Percentiles rank a stretch among this genome's conserved stretches.
Conservation (phyloP, 2,888 invertebrate species). For the Tuberolachnus salignus region DNA sequence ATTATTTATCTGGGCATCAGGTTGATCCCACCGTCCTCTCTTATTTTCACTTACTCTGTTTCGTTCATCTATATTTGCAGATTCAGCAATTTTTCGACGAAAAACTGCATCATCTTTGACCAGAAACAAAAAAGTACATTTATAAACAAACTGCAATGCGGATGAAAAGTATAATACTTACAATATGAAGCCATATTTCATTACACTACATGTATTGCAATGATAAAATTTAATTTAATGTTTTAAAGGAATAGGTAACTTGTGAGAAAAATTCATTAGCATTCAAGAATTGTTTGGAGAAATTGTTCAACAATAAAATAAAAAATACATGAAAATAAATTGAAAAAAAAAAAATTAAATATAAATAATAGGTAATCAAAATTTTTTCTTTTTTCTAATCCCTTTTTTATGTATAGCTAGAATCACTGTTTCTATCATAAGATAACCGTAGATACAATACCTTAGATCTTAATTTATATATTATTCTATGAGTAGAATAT, state of each 20-base stretch:
- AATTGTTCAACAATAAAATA: not conserved
- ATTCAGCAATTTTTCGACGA: slow-evolving; percentile 41
- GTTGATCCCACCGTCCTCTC: slow-evolving; percentile 52
- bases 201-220: not conserved
- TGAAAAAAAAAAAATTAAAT: not conserved
- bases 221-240: not conserved
- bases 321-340: not conserved
- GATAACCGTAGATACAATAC: no score
- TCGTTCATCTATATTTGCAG: slow-evolving; percentile 20
- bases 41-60: slow-evolving; percentile 39
- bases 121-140: not conserved
- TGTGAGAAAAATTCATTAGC: not conserved
- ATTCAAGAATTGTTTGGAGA: not conserved
- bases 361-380: no score
- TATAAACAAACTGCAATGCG: no score
- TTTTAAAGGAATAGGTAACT: not conserved
- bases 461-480: no score
- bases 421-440: no score
- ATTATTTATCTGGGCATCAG: slow-evolving; percentile 24
- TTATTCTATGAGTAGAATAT: no score
- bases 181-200: slow-evolving; percentile 49
- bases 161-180: not conserved
- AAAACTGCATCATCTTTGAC: slow-evolving; percentile 43
- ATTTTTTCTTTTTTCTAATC: no score
- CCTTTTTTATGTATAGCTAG: no score